Conservation (phyloP, 2,888 invertebrate genomes). For the Cephus sareptanus region DNA sequence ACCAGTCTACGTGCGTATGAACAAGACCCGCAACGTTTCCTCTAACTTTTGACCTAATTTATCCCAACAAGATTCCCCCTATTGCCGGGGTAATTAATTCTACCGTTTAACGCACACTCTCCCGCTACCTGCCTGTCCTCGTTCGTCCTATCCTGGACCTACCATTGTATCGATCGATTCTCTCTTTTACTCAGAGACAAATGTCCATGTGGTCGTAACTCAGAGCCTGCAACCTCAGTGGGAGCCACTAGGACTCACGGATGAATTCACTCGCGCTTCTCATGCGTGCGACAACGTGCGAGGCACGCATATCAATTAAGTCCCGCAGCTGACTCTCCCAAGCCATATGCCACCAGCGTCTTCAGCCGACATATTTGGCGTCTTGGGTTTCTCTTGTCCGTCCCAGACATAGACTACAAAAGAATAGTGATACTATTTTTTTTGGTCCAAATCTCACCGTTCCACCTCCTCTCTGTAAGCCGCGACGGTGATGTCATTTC, state of each 20-base stretch:
- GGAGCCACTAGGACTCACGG: neutral
- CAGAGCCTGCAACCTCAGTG: neutral
- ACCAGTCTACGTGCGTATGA: neutral
- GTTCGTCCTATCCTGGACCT: neutral
- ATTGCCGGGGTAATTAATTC: neutral
- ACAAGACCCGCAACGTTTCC: neutral
- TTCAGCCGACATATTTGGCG: neutral
- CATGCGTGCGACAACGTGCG: neutral
- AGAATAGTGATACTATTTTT: neutral
- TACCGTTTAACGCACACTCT: neutral
- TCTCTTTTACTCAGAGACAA: neutral
- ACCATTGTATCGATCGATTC: neutral
- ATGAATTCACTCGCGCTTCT: neutral
- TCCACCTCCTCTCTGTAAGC: neutral
- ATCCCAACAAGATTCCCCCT: neutral
- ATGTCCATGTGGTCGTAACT: neutral
- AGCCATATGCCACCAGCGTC: neutral
- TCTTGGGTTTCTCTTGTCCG: neutral
- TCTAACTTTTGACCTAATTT: conserved; percentile 10
- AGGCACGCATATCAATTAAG: neutral
- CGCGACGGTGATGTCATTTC: neutral
- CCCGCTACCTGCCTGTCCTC: neutral
- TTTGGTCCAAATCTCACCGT: neutral
- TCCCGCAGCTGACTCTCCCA: neutral
- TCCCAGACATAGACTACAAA: neutral